phyloP scores from a whole-genome alignment of 2,113 vertebrate species.

The Amblyornis subalaris region DNA sequence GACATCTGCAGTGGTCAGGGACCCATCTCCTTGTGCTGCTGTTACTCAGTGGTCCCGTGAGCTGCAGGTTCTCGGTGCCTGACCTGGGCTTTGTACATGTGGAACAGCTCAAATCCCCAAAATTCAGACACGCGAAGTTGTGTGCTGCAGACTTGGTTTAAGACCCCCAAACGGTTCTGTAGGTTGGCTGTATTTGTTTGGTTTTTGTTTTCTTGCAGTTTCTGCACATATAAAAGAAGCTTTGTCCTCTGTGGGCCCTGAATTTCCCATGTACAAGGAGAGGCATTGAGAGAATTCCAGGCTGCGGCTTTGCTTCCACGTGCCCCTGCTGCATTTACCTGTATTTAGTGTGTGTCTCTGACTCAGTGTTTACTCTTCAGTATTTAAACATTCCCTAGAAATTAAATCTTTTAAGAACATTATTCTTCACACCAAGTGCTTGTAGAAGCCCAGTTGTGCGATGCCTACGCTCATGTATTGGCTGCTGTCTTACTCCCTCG shows the following conservation, averaged over 20 bases:
- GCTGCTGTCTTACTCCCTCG: constrained; percentile 24
- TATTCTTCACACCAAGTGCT: constrained; percentile 30
- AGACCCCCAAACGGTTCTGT: not conserved
- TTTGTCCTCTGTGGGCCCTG: constrained; percentile 17
- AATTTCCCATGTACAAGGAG: constrained; percentile 8
- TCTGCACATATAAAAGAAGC: not conserved
- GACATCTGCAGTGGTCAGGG: rapidly evolving
- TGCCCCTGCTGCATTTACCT: constrained; percentile 41
- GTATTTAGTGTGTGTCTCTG: constrained; percentile 33
- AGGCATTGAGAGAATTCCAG: constrained; percentile 29
- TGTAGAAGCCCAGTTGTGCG: constrained; percentile 33
- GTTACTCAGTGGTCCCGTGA: rapidly evolving
- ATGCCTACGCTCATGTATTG: constrained; percentile 23
- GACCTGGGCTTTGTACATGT: rapidly evolving
- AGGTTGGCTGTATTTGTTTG: constrained; percentile 13
- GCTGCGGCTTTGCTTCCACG: constrained; percentile 37
- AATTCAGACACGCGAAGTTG: rapidly evolving
- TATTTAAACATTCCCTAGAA: constrained; percentile 45
- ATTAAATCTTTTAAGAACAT: constrained; percentile 42
- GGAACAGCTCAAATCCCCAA: rapidly evolving
- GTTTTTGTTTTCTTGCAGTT: constrained; percentile 2
- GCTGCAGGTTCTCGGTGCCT: rapidly evolving
- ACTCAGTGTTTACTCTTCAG: constrained; percentile 23
- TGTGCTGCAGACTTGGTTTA: not conserved
- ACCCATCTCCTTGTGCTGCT: not conserved